phyloP scores from a whole-genome alignment of 2,797 vertebrate species.

The Hirundo rustica region DNA sequence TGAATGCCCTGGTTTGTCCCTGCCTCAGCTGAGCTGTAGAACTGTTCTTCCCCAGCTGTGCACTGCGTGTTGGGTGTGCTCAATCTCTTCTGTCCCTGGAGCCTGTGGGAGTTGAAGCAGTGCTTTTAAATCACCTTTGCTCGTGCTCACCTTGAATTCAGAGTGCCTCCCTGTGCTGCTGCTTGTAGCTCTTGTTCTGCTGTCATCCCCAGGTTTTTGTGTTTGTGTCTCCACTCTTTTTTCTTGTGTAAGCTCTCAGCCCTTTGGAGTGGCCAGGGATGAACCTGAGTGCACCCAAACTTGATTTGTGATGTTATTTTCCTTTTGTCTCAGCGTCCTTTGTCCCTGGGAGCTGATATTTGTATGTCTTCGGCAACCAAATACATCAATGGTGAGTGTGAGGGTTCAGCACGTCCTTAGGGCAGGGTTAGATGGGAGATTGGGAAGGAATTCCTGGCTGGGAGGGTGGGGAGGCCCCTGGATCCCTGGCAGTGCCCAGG shows the following conservation, averaged over 20 bases:
- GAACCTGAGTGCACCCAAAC: neutral
- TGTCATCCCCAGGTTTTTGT: neutral
- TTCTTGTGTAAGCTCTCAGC: neutral
- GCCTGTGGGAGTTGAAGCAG: neutral
- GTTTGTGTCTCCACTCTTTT: neutral
- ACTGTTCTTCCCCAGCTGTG: neutral
- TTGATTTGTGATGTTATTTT: neutral
- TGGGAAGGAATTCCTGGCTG: neutral
- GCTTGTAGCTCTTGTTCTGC: neutral
- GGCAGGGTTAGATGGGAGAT: neutral
- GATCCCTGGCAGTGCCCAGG: neutral
- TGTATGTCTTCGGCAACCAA: constrained; percentile 95
- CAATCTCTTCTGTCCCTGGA: neutral
- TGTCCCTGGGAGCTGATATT: constrained; percentile 91
- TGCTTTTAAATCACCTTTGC: neutral
- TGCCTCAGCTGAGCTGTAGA: neutral
- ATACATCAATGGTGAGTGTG: constrained; percentile 90
- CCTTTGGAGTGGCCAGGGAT: neutral
- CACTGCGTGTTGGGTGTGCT: neutral
- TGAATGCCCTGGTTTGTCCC: neutral
- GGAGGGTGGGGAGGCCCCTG: neutral
- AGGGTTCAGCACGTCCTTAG: neutral
- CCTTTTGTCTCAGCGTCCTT: constrained; percentile 80
- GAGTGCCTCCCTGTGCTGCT: neutral
- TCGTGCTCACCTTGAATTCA: neutral